phyloP scores from a whole-genome alignment of 2,113 vertebrate species.

The Gymnocephalus cernua region DNA sequence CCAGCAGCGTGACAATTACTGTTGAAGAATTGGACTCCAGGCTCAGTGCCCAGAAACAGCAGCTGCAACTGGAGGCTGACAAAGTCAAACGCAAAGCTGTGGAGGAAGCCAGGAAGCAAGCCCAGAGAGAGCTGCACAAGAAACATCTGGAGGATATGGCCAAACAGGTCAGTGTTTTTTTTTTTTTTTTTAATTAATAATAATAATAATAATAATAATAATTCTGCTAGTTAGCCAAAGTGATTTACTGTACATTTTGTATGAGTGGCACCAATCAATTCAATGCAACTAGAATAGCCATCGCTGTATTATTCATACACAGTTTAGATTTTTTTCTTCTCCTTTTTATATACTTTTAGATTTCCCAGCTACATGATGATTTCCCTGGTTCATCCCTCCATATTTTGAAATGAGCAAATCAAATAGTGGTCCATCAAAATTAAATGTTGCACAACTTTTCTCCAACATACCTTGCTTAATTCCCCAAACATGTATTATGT shows the following conservation, averaged over 20 bases:
- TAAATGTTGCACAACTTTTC: background rate
- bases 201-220: background rate
- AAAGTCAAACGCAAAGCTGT: slow-evolving; percentile 74
- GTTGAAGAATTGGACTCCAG: slow-evolving; percentile 73
- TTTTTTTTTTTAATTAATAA: background rate
- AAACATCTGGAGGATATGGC: slow-evolving; percentile 85
- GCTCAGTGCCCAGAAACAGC: slow-evolving; percentile 77
- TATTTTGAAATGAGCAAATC: background rate
- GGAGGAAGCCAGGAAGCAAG: slow-evolving; percentile 79
- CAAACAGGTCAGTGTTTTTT: slow-evolving; percentile 84
- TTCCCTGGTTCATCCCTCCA: background rate
- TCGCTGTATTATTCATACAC: background rate
- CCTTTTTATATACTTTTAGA: background rate
- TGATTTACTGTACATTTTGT: background rate
- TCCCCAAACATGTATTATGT: background rate
- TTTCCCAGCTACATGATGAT: background rate
- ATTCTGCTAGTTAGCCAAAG: background rate
- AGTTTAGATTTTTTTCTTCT: background rate
- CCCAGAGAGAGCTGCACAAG: slow-evolving; percentile 82
- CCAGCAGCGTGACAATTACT: slow-evolving; percentile 24
- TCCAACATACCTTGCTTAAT: background rate
- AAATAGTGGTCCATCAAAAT: background rate
- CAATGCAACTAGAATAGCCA: background rate
- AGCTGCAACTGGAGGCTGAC: slow-evolving; percentile 79
- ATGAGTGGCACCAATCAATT: background rate